These are phyloP conservation scores for Platyura marginata DNA, from an alignment of 1,140 invertebrate genomes.

Conservation along the genomic window DNA sequence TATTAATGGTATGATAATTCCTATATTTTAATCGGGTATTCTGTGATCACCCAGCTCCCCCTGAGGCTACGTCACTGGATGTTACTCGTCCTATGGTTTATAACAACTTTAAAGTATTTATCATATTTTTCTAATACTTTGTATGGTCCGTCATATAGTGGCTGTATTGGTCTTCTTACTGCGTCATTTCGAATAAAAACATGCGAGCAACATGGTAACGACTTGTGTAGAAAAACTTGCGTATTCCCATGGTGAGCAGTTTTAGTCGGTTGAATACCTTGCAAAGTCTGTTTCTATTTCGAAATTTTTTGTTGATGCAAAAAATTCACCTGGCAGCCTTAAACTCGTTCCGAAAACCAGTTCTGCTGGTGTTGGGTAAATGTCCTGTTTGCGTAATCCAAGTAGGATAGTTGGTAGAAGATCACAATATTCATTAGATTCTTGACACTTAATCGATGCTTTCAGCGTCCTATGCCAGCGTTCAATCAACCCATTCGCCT, in stretches of 20 bases:
- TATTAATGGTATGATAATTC: too few relatives aligned
- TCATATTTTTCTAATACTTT: conserved; percentile 10
- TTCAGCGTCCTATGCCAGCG: conserved; percentile 24
- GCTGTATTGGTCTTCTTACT: conserved; percentile 14
- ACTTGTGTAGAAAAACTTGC: conserved; percentile 8
- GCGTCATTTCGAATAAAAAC: conserved; percentile 20
- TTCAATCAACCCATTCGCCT: conserved; percentile 20
- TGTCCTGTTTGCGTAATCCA: conserved; percentile 9
- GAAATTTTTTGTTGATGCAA: conserved; percentile 4
- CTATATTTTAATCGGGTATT: too few relatives aligned
- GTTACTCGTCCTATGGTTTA: conserved; percentile 10
- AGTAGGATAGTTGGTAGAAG: conserved; percentile 11
- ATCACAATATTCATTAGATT: conserved; percentile 6
- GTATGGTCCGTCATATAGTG: conserved; percentile 22
- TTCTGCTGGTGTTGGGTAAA: conserved; percentile 3
- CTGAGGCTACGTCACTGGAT: too few relatives aligned
- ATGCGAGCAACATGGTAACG: conserved; percentile 10
- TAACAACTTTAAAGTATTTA: conserved; percentile 14
- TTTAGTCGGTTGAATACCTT: conserved; percentile 5
- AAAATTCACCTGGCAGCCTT: conserved; percentile 19
- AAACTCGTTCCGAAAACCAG: conserved; percentile 11
- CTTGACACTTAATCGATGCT: conserved; percentile 11
- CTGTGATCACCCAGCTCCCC: too few relatives aligned
- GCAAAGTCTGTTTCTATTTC: conserved; percentile 5
- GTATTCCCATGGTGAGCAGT: conserved; percentile 7